Evolutionary conservation across 2,888 invertebrate genomes (phyloP).

Genomic region (Lithophane semibrunnea): DNA sequence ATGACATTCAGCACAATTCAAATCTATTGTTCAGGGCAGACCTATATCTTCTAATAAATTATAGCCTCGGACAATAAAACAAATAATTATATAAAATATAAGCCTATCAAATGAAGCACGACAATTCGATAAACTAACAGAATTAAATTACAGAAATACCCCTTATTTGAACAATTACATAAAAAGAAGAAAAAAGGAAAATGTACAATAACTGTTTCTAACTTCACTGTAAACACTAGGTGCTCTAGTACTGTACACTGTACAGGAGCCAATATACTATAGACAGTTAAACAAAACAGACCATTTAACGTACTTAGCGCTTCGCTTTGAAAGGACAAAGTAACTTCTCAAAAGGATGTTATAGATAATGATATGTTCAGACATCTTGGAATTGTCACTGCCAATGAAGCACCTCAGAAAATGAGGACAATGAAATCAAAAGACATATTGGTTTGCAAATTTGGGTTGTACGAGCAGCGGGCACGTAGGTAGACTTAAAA

Average conservation of each 20-base stretch:
- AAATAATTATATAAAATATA: not conserved
- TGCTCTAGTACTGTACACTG: conserved; percentile 5
- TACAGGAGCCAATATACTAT: conserved; percentile 38
- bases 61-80: not conserved
- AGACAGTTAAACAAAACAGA: conserved; percentile 41
- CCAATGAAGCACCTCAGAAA: not conserved
- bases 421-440: not conserved
- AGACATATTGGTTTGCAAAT: not conserved
- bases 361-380: conserved; percentile 34
- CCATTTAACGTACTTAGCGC: conserved; percentile 49
- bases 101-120: not conserved
- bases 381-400: conserved; percentile 20
- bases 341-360: conserved; percentile 7
- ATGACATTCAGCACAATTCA: not conserved
- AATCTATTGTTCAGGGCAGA: not conserved
- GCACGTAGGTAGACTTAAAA: conserved; percentile 23
- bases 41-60: not conserved
- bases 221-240: conserved; percentile 7
- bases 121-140: not conserved
- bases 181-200: conserved; percentile 42
- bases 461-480: not conserved
- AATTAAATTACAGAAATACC: not conserved
- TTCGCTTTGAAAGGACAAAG: conserved; percentile 7
- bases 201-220: conserved; percentile 11
- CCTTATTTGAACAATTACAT: conserved; percentile 2